These are phyloP conservation scores for Xyliphius kryptos DNA, from an alignment of 2,113 vertebrate genomes.

Conservation along the genomic window DNA sequence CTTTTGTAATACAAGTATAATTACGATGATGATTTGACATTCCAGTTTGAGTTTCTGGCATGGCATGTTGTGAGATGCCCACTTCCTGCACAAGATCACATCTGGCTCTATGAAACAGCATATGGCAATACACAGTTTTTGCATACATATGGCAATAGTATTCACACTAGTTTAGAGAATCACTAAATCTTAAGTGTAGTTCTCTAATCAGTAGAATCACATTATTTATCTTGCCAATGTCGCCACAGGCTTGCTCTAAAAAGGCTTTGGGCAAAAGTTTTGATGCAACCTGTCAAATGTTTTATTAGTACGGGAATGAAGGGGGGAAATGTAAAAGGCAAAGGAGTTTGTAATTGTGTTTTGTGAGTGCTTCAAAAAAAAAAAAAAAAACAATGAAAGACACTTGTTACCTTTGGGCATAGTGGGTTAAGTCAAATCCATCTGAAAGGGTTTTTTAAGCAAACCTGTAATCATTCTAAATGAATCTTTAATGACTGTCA, in stretches of 20 bases:
- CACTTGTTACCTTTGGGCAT: slow-evolving; percentile 1
- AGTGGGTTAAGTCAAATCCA: neutral
- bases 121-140: neutral
- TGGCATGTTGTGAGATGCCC: neutral
- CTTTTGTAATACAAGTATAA: too few species aligned
- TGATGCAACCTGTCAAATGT: slow-evolving; percentile 38
- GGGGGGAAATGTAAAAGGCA: slow-evolving; percentile 9
- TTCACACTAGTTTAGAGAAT: slow-evolving; percentile 16
- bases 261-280: slow-evolving; percentile 32
- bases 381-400: neutral
- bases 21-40: too few species aligned
- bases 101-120: neutral
- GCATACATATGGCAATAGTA: neutral
- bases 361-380: neutral
- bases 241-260: slow-evolving; percentile 36
- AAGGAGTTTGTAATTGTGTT: slow-evolving; percentile 1
- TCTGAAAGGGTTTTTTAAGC: neutral
- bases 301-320: slow-evolving; percentile 20
- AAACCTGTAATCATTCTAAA: neutral
- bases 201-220: slow-evolving; percentile 20
- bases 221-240: slow-evolving; percentile 27
- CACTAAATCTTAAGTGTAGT: slow-evolving; percentile 10
- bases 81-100: neutral
- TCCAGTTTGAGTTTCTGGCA: too few species aligned
- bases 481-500: neutral